Percentiles rank a stretch among this genome's conserved stretches.
Conservation (phyloP, 2,797 vertebrate genomes). For the Sebastes matsubarae region DNA sequence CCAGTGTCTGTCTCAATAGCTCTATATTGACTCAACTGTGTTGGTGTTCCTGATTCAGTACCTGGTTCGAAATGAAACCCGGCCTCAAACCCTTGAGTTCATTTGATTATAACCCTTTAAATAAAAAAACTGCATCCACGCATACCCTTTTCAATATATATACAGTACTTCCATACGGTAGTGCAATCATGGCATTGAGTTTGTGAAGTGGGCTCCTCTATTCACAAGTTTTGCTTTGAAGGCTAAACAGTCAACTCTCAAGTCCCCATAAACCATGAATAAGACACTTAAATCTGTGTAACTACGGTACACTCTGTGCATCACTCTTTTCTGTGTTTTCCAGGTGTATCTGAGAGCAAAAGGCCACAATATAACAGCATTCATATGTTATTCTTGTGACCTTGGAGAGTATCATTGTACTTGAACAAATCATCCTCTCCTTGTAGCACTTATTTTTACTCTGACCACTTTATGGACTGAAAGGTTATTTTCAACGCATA, state of each 20-base stretch:
- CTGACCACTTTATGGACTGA: neutral
- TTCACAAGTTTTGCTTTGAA: neutral
- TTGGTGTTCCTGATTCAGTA: neutral
- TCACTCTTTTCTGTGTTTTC: constrained; percentile 15
- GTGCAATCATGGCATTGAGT: neutral
- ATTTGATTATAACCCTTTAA: neutral
- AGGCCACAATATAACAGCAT: neutral
- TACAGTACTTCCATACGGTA: neutral
- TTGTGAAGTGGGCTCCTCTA: neutral
- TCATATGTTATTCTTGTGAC: neutral
- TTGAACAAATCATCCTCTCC: neutral
- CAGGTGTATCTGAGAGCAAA: constrained; percentile 1
- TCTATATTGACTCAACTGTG: neutral
- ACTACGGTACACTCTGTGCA: neutral
- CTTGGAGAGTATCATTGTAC: neutral
- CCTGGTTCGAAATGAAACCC: neutral
- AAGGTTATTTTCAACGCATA: neutral
- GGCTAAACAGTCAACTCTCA: neutral
- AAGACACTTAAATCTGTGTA: constrained; percentile 7
- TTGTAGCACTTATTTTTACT: neutral
- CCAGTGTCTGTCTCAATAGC: neutral
- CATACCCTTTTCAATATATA: neutral
- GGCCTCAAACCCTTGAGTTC: neutral
- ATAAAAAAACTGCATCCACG: neutral
- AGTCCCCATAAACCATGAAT: constrained; percentile 1